A percentile compares a stretch with the other conserved stretches of the same genome.
phyloP scores from a whole-genome alignment of 2,797 vertebrate species.

The Harpagifer antarcticus region DNA sequence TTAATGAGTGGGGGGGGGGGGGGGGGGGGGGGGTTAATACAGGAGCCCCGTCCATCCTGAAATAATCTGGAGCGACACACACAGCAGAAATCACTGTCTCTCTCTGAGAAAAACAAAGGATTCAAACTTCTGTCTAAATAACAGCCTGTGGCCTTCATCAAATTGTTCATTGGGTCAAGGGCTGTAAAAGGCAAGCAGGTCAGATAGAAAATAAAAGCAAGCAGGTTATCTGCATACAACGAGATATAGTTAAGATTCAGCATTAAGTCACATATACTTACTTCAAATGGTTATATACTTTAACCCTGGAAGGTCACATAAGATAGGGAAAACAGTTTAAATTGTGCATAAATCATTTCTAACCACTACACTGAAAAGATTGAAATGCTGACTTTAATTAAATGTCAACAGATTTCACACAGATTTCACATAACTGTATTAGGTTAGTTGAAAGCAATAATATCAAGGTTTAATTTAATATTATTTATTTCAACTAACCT shows the following conservation, averaged over 20 bases:
- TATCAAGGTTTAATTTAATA: too few species aligned
- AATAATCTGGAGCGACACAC: constrained; percentile 66
- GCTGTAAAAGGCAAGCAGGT: background rate
- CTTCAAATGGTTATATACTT: too few species aligned
- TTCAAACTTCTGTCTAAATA: constrained; percentile 36
- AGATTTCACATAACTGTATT: too few species aligned
- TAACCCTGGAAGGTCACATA: background rate
- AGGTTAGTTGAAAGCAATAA: too few species aligned
- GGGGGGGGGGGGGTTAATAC: constrained; percentile 71
- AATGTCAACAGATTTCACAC: too few species aligned
- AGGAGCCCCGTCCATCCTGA: constrained; percentile 45
- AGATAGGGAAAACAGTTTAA: background rate
- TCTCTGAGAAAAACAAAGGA: constrained; percentile 25
- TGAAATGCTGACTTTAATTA: too few species aligned
- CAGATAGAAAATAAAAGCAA: constrained; percentile 14
- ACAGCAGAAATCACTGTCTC: constrained; percentile 42
- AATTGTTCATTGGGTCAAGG: constrained; percentile 36
- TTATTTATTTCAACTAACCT: too few species aligned
- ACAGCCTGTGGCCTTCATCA: constrained; percentile 30
- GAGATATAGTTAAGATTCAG: too few species aligned
- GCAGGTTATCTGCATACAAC: background rate
- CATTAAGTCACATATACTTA: background rate
- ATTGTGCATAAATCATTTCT: background rate
- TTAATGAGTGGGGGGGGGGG: constrained; percentile 13
- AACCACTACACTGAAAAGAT: background rate